Evolutionary conservation across 2,888 invertebrate genomes (phyloP), one percentile per base, ranked within the genome.

Genomic region (Callosobruchus maculatus): DNA sequence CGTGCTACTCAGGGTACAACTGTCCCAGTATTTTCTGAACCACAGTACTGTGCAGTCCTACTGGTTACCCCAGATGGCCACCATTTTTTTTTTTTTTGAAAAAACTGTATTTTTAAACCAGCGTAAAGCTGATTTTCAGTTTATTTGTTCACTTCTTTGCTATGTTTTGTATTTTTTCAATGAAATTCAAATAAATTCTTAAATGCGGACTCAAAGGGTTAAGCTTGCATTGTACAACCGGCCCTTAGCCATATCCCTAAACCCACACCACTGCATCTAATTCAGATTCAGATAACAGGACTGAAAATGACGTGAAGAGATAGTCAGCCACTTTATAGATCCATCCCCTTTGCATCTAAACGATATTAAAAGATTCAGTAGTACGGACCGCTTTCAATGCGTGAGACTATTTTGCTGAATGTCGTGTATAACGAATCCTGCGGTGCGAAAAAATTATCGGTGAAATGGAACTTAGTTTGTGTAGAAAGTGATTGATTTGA

Each of bases 201-300:
- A n/a, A n/a, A n/a, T n/a, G n/a, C n/a, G n/a, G n/a, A n/a, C n/a
- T n/a, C n/a, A n/a, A n/a, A n/a, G n/a, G n/a, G n/a, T n/a, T n/a
- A n/a, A n/a, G n/a, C n/a, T n/a, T n/a, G n/a, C n/a, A n/a, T n/a
- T n/a, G n/a, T n/a, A n/a, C n/a, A n/a, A n/a, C n/a, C n/a, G n/a
- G n/a, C n/a, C n/a, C n/a, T n/a, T n/a, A n/a, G n/a, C n/a, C 13
- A 13, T 49, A 18, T 21, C 70, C 70, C 20, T 70, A 7, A 66
- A 22, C 70, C 70, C 71, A 72, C 76, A 31, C 74, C 73, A 72
- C 73, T 74, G 76, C 77, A 73, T 73, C 77, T 76, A 73, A 74
- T 77, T 79, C 71, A 77, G 80, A 82, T 82, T 82, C 83, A 81
- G 83, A 82, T 83, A 81, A 81, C 78, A 79, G 80, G 81, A 80